phyloP scores from a whole-genome alignment of 2,113 vertebrate genomes.

The Syrmaticus mikado region DNA sequence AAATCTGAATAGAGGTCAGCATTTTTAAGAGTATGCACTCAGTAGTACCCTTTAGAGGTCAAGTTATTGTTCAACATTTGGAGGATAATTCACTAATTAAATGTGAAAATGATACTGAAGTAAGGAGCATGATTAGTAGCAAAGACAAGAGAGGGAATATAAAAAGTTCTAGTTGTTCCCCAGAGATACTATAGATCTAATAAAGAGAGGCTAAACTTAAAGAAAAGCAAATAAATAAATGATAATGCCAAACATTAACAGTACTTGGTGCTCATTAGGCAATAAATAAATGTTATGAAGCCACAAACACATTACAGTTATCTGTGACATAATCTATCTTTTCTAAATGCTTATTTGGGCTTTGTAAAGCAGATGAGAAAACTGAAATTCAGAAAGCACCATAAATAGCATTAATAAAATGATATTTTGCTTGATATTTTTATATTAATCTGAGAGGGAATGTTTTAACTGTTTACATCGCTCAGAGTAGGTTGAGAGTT shows the following conservation, averaged over 20 bases:
- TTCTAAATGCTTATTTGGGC: neutral
- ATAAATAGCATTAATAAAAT: neutral
- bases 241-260: neutral
- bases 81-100: conserved; percentile 12
- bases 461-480: neutral
- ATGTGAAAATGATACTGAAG: neutral
- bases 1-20: conserved; percentile 15
- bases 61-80: neutral
- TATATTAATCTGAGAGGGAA: neutral
- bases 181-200: neutral
- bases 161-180: conserved; percentile 18
- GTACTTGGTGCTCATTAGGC: neutral
- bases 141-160: neutral
- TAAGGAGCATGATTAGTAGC: neutral
- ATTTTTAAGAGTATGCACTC: neutral
- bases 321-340: neutral
- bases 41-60: neutral
- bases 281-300: conserved; percentile 11
- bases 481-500: neutral
- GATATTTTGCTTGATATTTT: neutral
- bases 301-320: neutral
- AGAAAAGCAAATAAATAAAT: conserved; percentile 3
- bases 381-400: neutral
- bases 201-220: conserved; percentile 13
- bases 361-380: conserved; percentile 5